Conservation (phyloP, 2,113 vertebrate species). For the Holacanthus passer region DNA sequence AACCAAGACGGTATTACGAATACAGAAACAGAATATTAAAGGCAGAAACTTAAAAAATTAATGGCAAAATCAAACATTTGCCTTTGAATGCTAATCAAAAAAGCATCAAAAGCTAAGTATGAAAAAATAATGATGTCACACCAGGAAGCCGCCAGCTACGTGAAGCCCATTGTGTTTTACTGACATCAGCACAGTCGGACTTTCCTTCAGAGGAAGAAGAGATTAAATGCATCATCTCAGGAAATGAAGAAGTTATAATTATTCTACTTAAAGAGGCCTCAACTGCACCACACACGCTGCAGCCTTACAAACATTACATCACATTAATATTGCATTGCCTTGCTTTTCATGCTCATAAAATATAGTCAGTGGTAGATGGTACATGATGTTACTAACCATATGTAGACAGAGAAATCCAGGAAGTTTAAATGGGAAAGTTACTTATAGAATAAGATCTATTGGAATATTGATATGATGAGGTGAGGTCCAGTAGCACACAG, state of each 20-base stretch:
- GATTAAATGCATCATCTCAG: conserved; percentile 9
- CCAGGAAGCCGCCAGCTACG: conserved; percentile 22
- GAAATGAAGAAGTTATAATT: conserved; percentile 30
- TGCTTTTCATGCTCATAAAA: conserved; percentile 51
- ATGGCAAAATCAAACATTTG: conserved; percentile 15
- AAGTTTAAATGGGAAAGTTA: conserved; percentile 17
- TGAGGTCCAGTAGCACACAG: background rate
- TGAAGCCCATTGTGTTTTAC: conserved; percentile 40
- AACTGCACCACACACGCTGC: background rate
- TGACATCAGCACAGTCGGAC: conserved; percentile 9
- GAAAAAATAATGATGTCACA: conserved; percentile 14
- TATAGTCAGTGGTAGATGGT: conserved; percentile 20
- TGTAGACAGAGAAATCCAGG: background rate
- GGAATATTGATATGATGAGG: conserved; percentile 30
- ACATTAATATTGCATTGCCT: conserved; percentile 52
- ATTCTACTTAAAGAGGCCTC: background rate
- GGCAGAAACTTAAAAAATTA: background rate
- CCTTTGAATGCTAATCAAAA: conserved; percentile 8
- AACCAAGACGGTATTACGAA: background rate
- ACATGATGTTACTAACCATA: conserved; percentile 2
- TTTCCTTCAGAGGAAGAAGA: conserved; percentile 7
- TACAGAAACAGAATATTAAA: conserved; percentile 19
- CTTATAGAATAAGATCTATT: conserved; percentile 1
- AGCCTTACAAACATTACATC: conserved; percentile 44
- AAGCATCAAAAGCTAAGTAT: conserved; percentile 8